Base-by-base conservation (phyloP, 2,797 vertebrate genomes). In the Peromyscus aztecus region DNA sequence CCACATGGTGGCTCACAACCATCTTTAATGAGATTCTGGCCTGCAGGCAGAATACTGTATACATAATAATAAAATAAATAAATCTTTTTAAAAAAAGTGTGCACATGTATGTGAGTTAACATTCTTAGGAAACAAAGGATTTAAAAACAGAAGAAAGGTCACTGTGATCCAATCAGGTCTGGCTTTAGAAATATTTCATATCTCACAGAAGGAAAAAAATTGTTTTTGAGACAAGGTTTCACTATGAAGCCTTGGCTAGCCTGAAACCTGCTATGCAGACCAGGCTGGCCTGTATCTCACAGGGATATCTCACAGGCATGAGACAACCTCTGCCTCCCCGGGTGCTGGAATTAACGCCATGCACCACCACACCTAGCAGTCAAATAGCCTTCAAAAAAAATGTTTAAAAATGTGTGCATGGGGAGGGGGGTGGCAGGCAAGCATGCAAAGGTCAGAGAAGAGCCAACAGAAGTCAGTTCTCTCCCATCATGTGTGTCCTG, bases 141-240 rank as follows among this genome's bases (percentile, higher is more conserved):
- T 63, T 17, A 94, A 94, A 92, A 94, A 61, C 12, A 94, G 19
- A 92, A 73, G 0, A 46, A 69, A 27, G 43, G 43, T 76, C 86
- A 83, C 0, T 59, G 61, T 57, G 71, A 94, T 23, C 43, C 43
- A 82, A 83, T 49, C 43, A 59, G 46, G 77, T 61, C 82, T 80
- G 67, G 89, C 57, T 65, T 95, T 55, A 93, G 84, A 65, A 93
- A 87, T 43, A 93, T 76, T 27, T 71, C 29, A 73, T 73, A 46
- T 93, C 73, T 83, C 88, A 92, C 43, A 90, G 83, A 10, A 92
- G 6, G 86, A 95, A 63, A 27, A 49, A 83, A 63, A 46, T 9
- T 69, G 34, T 16, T 69, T n/a, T 9, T 27, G 13, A 82, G 52
- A 59, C n/a, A 40, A 37, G 13, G 21, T 37, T 57, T 57, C 34